Base-by-base conservation (phyloP, 2,888 invertebrate species). In the Tipula unca region DNA sequence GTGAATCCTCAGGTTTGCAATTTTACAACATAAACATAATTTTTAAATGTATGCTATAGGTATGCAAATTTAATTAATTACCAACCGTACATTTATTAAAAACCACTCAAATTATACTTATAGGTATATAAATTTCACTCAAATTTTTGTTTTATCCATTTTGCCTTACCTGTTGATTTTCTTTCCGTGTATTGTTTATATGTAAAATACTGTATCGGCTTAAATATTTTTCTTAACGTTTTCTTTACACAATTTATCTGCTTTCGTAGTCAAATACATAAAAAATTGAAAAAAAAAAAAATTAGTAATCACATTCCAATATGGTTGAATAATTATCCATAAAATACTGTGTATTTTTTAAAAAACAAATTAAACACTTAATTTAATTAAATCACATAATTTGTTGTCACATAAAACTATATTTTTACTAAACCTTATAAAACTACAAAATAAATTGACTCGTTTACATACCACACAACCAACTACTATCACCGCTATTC, bases 221-320 rank as follows among this genome's bases (percentile, higher is more conserved):
- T 42, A 42, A 42, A 42, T 42, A 42, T 3, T 1, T 10, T 42
- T 17, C 69, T 69, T 69, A 69, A 69, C 10, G 69, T 69, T 69
- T 69, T 69, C 69, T 69, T 69, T 69, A 25, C 69, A 69, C 69
- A 69, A 14, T 69, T 69, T 25, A 69, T 25, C 25, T 69, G 69
- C 48, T 48, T 48, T 69, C 69, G 69, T 69, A 69, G 69, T 25
- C 69, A 69, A 25, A 25, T 25, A 69, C 25, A 69, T 2, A 25
- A 25, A 69, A 69, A 69, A 48, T 17, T 25, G 25, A 54, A 13
- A 39, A 39, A 36, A 36, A n/a, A 42, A 42, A 48, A 39, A 48
- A 48, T 48, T 48, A 48, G 48, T 69, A 69, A 69, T 69, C 69
- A 69, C 69, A 69, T 69, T 69, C 69, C 69, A 69, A 69, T 69